These are phyloP conservation scores for Eulacestoma nigropectus DNA, from an alignment of 2,113 vertebrate genomes.

Conservation along the genomic window DNA sequence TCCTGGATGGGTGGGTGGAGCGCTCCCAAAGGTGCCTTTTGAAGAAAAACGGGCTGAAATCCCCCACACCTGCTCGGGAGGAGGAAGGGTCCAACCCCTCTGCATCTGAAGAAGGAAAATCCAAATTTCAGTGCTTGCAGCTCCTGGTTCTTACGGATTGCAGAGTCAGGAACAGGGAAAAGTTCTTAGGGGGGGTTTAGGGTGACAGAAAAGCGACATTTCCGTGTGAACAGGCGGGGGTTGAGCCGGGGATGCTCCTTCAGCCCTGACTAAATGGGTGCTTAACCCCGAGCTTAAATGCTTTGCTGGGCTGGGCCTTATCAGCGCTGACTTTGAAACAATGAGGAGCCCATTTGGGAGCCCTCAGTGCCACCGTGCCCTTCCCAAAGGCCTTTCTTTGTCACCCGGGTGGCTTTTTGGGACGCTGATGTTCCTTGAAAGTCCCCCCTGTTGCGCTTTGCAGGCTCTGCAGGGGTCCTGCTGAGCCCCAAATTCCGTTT, in stretches of 20 bases:
- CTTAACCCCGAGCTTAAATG: not conserved
- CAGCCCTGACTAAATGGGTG: not conserved
- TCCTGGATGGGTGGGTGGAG: not conserved
- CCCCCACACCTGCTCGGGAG: too few relatives aligned
- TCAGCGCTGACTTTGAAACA: not conserved
- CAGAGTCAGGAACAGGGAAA: not conserved
- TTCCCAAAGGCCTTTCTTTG: not conserved
- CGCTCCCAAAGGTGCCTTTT: not conserved
- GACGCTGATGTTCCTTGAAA: not conserved
- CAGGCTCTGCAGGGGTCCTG: not conserved
- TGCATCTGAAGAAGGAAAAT: not conserved
- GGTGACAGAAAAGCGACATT: not conserved
- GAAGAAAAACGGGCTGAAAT: not conserved
- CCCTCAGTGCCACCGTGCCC: not conserved
- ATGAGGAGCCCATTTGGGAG: not conserved
- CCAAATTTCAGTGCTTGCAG: not conserved
- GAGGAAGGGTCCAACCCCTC: not conserved
- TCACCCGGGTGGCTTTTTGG: fast-evolving
- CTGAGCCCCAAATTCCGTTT: not conserved
- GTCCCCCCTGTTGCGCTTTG: fast-evolving
- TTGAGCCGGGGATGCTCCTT: not conserved
- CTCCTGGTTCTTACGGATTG: fast-evolving
- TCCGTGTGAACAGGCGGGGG: not conserved
- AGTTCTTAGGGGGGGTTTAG: not conserved
- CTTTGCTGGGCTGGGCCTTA: not conserved